A percentile compares a stretch with the other conserved stretches of the same genome.
These are phyloP conservation scores for Nasonia vitripennis DNA, from an alignment of 1,140 invertebrate species.

Conservation along the genomic window DNA sequence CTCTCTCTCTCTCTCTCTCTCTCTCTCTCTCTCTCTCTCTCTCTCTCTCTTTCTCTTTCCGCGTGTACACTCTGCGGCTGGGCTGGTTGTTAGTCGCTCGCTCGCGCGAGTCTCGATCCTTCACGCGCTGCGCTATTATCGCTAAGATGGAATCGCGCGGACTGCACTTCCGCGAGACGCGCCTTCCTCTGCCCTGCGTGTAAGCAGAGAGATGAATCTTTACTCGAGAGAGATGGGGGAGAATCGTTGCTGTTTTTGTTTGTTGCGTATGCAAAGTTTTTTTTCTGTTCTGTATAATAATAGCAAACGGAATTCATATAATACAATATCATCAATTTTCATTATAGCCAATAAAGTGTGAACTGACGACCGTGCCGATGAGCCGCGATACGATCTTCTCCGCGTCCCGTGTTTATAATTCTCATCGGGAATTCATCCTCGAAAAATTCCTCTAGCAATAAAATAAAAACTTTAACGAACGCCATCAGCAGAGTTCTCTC, in stretches of 20 bases:
- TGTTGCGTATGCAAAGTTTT: neutral
- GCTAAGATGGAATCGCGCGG: neutral
- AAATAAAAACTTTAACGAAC: slow-evolving; percentile 9
- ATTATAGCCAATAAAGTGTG: neutral
- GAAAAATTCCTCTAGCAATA: slow-evolving; percentile 6
- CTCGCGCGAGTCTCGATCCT: slow-evolving; percentile 21
- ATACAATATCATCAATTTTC: neutral
- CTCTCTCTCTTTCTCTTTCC: neutral
- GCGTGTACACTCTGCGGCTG: too few species aligned
- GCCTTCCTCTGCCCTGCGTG: neutral
- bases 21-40: too few species aligned
- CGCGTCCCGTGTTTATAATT: neutral
- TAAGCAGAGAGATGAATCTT: slow-evolving; percentile 7
- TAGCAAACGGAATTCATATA: too few species aligned
- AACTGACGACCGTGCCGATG: neutral
- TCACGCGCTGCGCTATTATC: neutral
- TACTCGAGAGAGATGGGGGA: neutral
- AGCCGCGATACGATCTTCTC: too few species aligned
- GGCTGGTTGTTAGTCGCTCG: slow-evolving; percentile 2
- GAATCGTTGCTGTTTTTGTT: neutral
- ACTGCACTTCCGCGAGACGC: neutral
- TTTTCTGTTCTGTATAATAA: too few species aligned
- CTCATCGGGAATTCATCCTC: neutral
- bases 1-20: too few species aligned
- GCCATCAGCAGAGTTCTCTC: neutral